phyloP scores from a whole-genome alignment of 2,888 invertebrate species.

The Cataglyphis rosenhaueri region DNA sequence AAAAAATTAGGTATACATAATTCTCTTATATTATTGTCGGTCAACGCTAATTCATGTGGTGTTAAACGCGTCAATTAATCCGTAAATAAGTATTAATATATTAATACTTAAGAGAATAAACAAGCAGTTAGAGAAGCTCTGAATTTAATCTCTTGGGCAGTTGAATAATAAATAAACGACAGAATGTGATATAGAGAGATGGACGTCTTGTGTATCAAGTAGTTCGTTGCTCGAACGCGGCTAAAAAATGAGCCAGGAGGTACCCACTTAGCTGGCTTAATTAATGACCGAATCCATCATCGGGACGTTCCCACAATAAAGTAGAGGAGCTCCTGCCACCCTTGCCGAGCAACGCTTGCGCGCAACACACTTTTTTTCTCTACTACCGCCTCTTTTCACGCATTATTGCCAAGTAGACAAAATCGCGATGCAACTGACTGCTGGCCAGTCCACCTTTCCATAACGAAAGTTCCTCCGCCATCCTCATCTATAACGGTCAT shows the following conservation, averaged over 20 bases:
- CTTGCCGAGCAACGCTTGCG: constrained; percentile 41
- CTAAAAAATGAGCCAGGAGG: constrained; percentile 61
- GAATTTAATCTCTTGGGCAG: constrained; percentile 8
- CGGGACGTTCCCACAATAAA: constrained; percentile 67
- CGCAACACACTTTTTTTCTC: constrained; percentile 60
- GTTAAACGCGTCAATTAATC: constrained; percentile 40
- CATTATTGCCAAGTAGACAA: constrained; percentile 69
- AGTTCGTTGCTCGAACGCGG: constrained; percentile 54
- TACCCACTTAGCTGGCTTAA: constrained; percentile 59
- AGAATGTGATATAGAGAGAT: background rate
- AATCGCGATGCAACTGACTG: constrained; percentile 74
- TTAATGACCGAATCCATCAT: constrained; percentile 70
- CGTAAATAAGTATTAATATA: background rate
- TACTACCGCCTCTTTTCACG: constrained; percentile 52
- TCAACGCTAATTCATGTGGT: constrained; percentile 15
- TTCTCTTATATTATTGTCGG: constrained; percentile 35
- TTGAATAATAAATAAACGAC: constrained; percentile 32
- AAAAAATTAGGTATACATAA: constrained; percentile 39
- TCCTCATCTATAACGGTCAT: constrained; percentile 74
- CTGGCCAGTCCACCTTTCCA: constrained; percentile 53
- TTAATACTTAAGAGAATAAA: constrained; percentile 22
- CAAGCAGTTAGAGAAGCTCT: background rate
- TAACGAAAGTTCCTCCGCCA: constrained; percentile 40
- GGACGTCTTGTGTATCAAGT: constrained; percentile 42
- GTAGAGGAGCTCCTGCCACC: constrained; percentile 50